Evolutionary conservation across 2,113 vertebrate genomes (phyloP), one percentile per base, ranked within the genome.

Genomic region (Pituophis catenifer): DNA sequence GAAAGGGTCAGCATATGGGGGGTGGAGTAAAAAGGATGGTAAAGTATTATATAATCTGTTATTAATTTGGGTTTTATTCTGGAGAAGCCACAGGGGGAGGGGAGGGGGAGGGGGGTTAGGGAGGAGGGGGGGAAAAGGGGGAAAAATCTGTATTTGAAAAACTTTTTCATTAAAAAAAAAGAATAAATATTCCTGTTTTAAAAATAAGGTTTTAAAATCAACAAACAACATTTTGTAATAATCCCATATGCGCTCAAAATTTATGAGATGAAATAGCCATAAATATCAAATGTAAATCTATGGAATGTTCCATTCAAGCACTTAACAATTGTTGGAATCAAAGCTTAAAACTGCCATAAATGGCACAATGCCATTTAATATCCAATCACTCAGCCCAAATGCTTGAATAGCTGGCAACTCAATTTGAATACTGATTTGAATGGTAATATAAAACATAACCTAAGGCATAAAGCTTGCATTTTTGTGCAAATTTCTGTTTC

Each of bases 381-480:
- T 89, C 94, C 91, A 94, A 96, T 94, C 29, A 17, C 38, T 94
- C 92, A 95, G 94, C 85, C 94, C 93, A 89, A 93, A 96, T 0
- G 13, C 86, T 97, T 95, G 94, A 94, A 92, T 96, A 94, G 94
- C 86, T 53, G 94, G 86, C 92, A 93, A 93, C 92, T 86, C 53
- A 96, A 96, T 44, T 52, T 95, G 96, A 97, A 97, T 97, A 93
- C 59, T 96, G 91, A 97, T 97, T 86, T 96, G 90, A 94, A 70
- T 89, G 88, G 33, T 94, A 86, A 86, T 94, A 95, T 88, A 90
- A 96, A 91, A 62, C 70, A 93, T 23, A 93, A 89, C 90, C 1
- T 19, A 94, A 58, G 91, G 53, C 38, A 94, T 94, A 87, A 19
- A 58, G 52, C 5, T 52, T 44, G 52, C 3, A 55, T 38, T 5